Conservation (phyloP, 2,797 vertebrate species). For the Karalla daura region DNA sequence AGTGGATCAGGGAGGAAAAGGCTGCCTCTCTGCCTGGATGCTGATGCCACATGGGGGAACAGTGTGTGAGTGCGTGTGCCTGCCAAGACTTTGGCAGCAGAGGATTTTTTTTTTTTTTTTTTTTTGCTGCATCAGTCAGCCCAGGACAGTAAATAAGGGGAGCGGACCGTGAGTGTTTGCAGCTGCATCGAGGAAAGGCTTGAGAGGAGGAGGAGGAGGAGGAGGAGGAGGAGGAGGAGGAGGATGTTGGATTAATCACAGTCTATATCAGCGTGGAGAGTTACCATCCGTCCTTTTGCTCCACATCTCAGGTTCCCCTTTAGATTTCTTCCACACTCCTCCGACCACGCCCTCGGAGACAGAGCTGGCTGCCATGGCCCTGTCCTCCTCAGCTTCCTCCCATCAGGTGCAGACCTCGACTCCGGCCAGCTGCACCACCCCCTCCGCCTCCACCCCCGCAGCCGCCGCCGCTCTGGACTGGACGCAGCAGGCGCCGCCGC, state of each 20-base stretch:
- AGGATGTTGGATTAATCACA: slow-evolving; percentile 20
- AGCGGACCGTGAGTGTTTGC: slow-evolving; percentile 35
- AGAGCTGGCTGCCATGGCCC: slow-evolving; percentile 70
- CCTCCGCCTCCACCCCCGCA: slow-evolving; percentile 30
- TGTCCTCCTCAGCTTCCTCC: slow-evolving; percentile 55
- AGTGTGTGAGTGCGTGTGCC: slow-evolving; percentile 32
- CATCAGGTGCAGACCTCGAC: slow-evolving; percentile 56
- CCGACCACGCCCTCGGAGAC: slow-evolving; percentile 77
- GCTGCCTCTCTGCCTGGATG: slow-evolving; percentile 40
- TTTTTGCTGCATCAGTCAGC: slow-evolving; percentile 69
- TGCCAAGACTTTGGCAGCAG: slow-evolving; percentile 58
- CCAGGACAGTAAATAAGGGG: slow-evolving; percentile 54
- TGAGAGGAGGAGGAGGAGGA: too few species aligned
- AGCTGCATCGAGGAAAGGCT: slow-evolving; percentile 54
- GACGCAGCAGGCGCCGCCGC: slow-evolving; percentile 53
- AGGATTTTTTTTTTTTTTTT: too few species aligned
- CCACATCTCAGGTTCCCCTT: slow-evolving; percentile 70
- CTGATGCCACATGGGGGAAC: slow-evolving; percentile 53
- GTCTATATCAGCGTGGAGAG: too few species aligned
- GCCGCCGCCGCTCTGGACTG: slow-evolving; percentile 45
- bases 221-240: too few species aligned
- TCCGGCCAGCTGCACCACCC: slow-evolving; percentile 32
- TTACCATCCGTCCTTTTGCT: slow-evolving; percentile 4
- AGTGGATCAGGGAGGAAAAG: slow-evolving; percentile 29
- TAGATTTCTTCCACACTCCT: slow-evolving; percentile 84